Conservation (phyloP, 2,113 vertebrate species). For the Oryzias javanicus region DNA sequence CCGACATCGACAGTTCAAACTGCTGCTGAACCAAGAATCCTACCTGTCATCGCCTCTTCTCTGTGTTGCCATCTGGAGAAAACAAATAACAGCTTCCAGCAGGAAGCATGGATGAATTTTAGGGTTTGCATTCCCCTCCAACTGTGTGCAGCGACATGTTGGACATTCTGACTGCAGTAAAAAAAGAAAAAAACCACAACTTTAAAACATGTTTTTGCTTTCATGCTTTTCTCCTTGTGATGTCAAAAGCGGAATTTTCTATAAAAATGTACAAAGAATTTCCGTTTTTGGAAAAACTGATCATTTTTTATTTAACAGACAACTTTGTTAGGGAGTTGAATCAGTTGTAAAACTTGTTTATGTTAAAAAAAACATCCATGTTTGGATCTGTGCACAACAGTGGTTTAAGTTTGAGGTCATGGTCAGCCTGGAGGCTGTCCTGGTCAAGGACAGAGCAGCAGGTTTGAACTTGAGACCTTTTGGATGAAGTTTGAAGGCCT, state of each 20-base stretch:
- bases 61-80: neutral
- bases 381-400: constrained; percentile 1
- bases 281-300: neutral
- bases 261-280: too few relatives aligned
- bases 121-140: too few relatives aligned
- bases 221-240: too few relatives aligned
- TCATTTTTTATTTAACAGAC: constrained; percentile 5
- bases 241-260: too few relatives aligned
- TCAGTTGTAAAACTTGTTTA: neutral
- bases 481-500: constrained; percentile 7
- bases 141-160: too few relatives aligned
- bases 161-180: too few relatives aligned
- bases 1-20: neutral
- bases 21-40: neutral
- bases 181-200: too few relatives aligned
- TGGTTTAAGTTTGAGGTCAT: constrained; percentile 39
- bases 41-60: constrained; percentile 1
- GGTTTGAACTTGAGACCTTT: constrained; percentile 52
- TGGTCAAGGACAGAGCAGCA: constrained; percentile 54
- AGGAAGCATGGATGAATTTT: neutral
- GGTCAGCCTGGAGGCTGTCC: constrained; percentile 38
- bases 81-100: neutral
- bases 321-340: neutral
- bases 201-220: too few relatives aligned
- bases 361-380: neutral